Percentiles rank a stretch among this genome's conserved stretches.
phyloP scores from a whole-genome alignment of 2,113 vertebrate species.

The Seriola rivoliana region DNA sequence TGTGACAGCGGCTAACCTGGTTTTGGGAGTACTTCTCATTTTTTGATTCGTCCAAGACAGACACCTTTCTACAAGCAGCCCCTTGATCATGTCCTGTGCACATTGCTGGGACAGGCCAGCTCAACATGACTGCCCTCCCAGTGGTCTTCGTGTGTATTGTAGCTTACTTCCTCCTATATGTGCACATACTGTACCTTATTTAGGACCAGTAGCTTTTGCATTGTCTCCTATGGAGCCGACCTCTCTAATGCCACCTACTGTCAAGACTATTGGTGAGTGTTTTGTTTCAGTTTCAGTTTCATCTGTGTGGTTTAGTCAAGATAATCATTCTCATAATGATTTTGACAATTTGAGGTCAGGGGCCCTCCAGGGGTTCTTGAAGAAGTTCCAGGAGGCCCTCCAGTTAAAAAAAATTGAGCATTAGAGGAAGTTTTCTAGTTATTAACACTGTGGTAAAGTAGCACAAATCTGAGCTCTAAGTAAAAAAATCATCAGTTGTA shows the following conservation, averaged over 20 bases:
- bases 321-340: not conserved
- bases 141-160: constrained; percentile 54
- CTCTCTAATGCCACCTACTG: constrained; percentile 36
- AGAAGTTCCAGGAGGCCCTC: not conserved
- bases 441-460: not conserved
- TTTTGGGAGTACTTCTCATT: constrained; percentile 88
- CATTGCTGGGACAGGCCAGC: constrained; percentile 48
- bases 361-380: constrained; percentile 16
- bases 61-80: constrained; percentile 28
- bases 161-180: constrained; percentile 58
- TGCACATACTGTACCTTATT: constrained; percentile 46
- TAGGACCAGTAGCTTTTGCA: constrained; percentile 37
- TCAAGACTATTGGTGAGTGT: constrained; percentile 47
- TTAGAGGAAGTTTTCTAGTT: not conserved
- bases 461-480: rapidly evolving
- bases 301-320: not conserved
- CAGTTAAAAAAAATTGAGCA: not conserved
- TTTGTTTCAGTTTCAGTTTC: constrained; percentile 56
- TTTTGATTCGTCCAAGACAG: constrained; percentile 28
- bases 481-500: not conserved
- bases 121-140: constrained; percentile 39
- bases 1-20: constrained; percentile 99
- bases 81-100: constrained; percentile 35
- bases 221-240: constrained; percentile 20
- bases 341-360: constrained; percentile 22